Conservation (phyloP, 35 echinoderm and acorn worm genomes). For the Lytechinus variegatus region DNA sequence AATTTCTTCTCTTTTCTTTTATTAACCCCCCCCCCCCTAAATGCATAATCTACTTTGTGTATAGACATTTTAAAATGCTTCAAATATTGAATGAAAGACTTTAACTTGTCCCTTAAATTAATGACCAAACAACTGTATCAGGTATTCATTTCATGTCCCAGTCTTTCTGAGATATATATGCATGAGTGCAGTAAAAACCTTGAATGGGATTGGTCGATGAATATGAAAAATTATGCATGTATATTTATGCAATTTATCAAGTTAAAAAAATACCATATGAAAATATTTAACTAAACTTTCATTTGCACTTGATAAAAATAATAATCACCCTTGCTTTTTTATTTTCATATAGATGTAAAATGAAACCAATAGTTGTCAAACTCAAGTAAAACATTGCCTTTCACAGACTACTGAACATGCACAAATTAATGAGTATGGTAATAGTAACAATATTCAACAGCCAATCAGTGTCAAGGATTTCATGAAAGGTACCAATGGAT, state of each 20-base stretch:
- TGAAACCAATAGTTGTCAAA: no score
- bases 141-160: background rate
- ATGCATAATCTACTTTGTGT: background rate
- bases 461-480: no score
- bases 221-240: background rate
- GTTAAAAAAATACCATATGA: background rate
- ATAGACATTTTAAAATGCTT: background rate
- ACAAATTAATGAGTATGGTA: no score
- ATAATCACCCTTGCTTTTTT: no score
- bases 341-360: no score
- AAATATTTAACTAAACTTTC: no score
- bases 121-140: background rate
- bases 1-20: no score
- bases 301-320: no score
- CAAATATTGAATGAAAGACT: background rate
- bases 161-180: background rate
- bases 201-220: background rate
- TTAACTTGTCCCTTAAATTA: background rate
- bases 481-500: no score
- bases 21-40: background rate
- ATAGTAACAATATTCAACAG: no score
- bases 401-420: no score
- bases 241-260: background rate
- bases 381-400: no score
- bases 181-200: background rate